A percentile compares a stretch with the other conserved stretches of the same genome.
Evolutionary conservation across 2,113 vertebrate species (phyloP).

Genomic region (Pteronura brasiliensis): DNA sequence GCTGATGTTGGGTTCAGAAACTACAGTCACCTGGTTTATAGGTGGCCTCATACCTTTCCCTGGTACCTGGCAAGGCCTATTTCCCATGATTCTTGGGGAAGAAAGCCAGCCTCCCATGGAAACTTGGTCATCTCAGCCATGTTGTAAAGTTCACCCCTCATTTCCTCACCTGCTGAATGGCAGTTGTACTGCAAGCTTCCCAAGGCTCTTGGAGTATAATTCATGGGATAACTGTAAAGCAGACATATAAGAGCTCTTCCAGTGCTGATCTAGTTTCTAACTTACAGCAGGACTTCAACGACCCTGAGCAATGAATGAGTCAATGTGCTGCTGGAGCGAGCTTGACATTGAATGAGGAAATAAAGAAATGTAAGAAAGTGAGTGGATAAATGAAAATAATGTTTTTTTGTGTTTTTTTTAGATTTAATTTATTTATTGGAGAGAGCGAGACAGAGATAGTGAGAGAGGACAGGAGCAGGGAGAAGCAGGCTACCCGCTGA

Average conservation of each 20-base stretch:
- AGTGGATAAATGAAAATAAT: neutral
- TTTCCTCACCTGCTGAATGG: neutral
- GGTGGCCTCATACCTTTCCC: neutral
- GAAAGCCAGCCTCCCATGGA: neutral
- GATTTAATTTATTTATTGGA: no score
- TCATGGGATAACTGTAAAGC: rapidly evolving
- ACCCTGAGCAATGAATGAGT: neutral
- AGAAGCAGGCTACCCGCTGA: no score
- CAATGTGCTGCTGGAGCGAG: rapidly evolving
- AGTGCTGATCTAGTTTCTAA: no score
- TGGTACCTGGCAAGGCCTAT: neutral
- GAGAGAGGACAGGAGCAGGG: no score
- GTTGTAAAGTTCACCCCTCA: neutral
- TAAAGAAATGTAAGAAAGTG: neutral
- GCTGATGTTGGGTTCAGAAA: neutral
- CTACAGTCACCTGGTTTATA: neutral
- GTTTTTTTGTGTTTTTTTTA: neutral
- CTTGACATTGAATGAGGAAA: neutral
- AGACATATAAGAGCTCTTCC: neutral
- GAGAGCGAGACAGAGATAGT: no score
- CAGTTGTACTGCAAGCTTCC: neutral
- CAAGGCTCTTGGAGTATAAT: neutral
- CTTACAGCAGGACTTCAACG: neutral
- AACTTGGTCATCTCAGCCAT: neutral
- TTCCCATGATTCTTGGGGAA: neutral